Evolutionary conservation across 1,140 invertebrate species (phyloP), one percentile per base, ranked within the genome.

Genomic region (Rhagoletis zephyria): DNA sequence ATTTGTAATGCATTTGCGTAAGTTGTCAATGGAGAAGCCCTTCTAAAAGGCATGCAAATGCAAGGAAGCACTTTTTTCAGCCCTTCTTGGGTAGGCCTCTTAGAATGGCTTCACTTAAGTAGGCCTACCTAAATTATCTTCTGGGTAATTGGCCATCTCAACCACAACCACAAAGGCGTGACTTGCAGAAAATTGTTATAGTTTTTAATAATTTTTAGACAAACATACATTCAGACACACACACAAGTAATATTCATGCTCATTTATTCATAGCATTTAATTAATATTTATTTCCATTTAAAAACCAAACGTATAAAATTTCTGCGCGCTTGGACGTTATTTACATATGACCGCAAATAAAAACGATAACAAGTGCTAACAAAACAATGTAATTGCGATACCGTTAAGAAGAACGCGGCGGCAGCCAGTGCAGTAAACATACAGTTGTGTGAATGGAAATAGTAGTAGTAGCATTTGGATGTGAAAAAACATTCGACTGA

Each of bases 231-330:
- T 6, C 4, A 19, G 7, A 64, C 3, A 0, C 19, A 19, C 19
- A 64, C 30, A 64, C 60, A 2, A 14, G 30, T 30, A 64, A 64
- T 64, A 19, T 7, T 64, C 30, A 30, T 3, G 42, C 64, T 67
- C 7, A 5, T 70, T 70, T 45, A 74, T 48, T 48, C 42, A 74
- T 48, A 1, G 67, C 4, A 7, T 67, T 45, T 74, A 74, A 74
- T 74, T 74, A 48, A 48, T 48, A 48, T 70, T 70, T 42, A 70
- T n/a, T 74, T 74, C 42, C 67, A 74, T 48, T 74, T 48, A 74
- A 74, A 74, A 14, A 16, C 40, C 30, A 3, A 9, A 40, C n/a
- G 7, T 67, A 30, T 10, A 67, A 19, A 10, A 67, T 67, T 42
- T 67, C 65, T 67, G 65, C 5, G 10, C 9, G 19, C 64, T 67